A percentile compares a stretch with the other conserved stretches of the same genome.
phyloP scores from a whole-genome alignment of 2,888 invertebrate genomes.

The Standfussiana lucernea region DNA sequence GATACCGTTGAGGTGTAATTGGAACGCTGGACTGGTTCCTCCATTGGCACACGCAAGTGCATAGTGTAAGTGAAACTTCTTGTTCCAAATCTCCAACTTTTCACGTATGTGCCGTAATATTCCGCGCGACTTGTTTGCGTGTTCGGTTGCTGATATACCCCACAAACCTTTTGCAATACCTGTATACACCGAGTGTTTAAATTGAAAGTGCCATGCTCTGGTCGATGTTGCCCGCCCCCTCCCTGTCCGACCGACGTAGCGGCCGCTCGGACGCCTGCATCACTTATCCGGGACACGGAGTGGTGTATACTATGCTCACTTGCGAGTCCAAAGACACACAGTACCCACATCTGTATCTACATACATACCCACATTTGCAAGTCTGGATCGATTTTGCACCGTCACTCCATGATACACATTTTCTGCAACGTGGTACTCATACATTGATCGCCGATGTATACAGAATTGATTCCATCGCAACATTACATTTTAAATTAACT shows the following conservation, averaged over 20 bases:
- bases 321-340: slow-evolving; percentile 82
- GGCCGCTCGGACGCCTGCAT: slow-evolving; percentile 74
- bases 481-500: slow-evolving; percentile 70
- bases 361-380: slow-evolving; percentile 82
- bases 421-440: slow-evolving; percentile 72
- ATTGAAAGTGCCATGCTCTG: slow-evolving; percentile 91
- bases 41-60: slow-evolving; percentile 90
- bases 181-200: slow-evolving; percentile 85
- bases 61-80: slow-evolving; percentile 90
- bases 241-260: slow-evolving; percentile 71
- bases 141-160: slow-evolving; percentile 87
- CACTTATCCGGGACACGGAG: slow-evolving; percentile 79
- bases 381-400: slow-evolving; percentile 92
- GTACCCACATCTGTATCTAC: slow-evolving; percentile 77
- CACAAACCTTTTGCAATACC: slow-evolving; percentile 85
- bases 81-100: slow-evolving; percentile 91
- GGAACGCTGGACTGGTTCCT: slow-evolving; percentile 89
- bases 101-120: slow-evolving; percentile 88
- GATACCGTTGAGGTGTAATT: slow-evolving; percentile 83
- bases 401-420: slow-evolving; percentile 88
- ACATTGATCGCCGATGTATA: slow-evolving; percentile 71
- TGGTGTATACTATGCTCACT: slow-evolving; percentile 83
- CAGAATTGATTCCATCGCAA: slow-evolving; percentile 69
- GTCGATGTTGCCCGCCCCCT: slow-evolving; percentile 85
- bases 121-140: slow-evolving; percentile 88